A percentile compares a stretch with the other conserved stretches of the same genome.
These are phyloP conservation scores for Galeopsomyia nigrocyanea DNA, from an alignment of 2,888 invertebrate species.

Conservation along the genomic window DNA sequence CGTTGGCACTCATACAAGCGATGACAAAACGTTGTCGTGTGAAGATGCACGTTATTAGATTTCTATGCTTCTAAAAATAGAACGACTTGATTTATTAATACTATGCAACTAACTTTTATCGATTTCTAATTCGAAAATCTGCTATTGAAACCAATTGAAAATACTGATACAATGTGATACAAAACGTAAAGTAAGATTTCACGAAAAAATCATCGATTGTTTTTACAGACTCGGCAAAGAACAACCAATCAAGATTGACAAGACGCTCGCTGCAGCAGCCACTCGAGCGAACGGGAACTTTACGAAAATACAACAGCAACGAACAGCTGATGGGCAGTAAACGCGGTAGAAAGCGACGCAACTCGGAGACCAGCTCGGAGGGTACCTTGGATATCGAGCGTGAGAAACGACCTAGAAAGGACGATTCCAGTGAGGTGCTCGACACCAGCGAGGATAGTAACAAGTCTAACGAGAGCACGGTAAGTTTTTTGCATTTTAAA, in stretches of 20 bases:
- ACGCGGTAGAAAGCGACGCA: slow-evolving; percentile 42
- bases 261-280: slow-evolving; percentile 39
- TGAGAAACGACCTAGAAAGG: slow-evolving; percentile 30
- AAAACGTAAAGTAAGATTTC: no score
- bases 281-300: background rate
- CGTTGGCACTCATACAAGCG: no score
- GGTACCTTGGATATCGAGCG: slow-evolving; percentile 34
- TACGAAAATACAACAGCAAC: slow-evolving; percentile 40
- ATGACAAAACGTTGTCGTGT: no score
- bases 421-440: background rate
- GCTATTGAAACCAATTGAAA: background rate
- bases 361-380: slow-evolving; percentile 42
- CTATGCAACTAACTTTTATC: no score
- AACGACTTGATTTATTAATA: no score
- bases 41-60: no score
- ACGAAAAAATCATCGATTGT: slow-evolving; percentile 4
- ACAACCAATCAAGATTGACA: background rate
- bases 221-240: slow-evolving; percentile 8
- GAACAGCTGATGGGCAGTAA: slow-evolving; percentile 35
- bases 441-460: slow-evolving; percentile 18
- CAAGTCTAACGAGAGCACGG: slow-evolving; percentile 22
- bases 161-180: no score
- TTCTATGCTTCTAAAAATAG: no score
- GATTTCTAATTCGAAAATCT: no score
- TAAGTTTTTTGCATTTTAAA: background rate